These are phyloP conservation scores for Ptychochromis oligacanthus DNA, from an alignment of 2,113 vertebrate species.

Conservation along the genomic window DNA sequence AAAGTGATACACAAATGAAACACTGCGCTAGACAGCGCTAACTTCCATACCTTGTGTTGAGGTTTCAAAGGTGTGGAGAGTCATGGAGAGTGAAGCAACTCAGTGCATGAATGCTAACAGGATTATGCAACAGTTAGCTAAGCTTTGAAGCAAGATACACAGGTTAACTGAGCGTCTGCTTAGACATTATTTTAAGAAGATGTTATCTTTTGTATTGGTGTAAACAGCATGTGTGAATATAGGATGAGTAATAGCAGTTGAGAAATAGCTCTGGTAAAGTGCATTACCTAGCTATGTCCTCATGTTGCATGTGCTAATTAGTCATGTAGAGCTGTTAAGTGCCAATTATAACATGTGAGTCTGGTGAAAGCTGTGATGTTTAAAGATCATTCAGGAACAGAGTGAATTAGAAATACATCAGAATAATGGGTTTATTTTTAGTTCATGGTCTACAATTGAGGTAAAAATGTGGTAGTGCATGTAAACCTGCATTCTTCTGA, in stretches of 20 bases:
- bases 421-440: neutral
- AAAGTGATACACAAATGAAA: neutral
- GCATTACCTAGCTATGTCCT: neutral
- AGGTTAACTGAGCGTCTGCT: neutral
- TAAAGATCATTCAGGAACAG: neutral
- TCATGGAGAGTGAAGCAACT: too few relatives aligned
- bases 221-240: neutral
- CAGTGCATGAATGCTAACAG: neutral
- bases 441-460: neutral
- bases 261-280: too few relatives aligned
- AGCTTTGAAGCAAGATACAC: neutral
- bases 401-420: neutral
- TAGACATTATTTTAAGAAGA: neutral
- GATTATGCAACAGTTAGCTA: neutral
- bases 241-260: too few relatives aligned
- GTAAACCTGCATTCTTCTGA: neutral
- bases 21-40: neutral
- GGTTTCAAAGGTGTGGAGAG: neutral
- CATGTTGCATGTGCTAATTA: neutral
- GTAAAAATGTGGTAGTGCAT: too few relatives aligned
- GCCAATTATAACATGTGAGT: neutral
- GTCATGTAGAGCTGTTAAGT: neutral
- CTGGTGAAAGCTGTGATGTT: neutral
- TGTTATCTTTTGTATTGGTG: neutral
- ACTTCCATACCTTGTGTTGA: neutral